Conservation (phyloP, 1,140 invertebrate species). For the Anoplolepis gracilipes region DNA sequence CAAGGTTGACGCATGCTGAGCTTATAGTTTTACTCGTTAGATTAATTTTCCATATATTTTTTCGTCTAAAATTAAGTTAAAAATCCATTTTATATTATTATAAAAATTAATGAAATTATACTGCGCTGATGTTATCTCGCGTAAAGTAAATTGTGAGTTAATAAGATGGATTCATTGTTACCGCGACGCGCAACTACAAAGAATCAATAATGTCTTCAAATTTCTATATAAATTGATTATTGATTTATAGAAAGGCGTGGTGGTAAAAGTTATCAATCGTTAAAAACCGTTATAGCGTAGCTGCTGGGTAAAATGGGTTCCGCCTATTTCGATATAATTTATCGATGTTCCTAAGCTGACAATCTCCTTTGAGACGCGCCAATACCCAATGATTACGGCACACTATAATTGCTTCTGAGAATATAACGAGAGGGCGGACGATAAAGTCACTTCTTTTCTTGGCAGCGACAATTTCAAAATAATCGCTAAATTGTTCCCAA, state of each 20-base stretch:
- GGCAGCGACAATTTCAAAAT: constrained; percentile 40
- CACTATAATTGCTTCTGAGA: constrained; percentile 46
- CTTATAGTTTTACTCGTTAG: background rate
- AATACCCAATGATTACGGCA: constrained; percentile 43
- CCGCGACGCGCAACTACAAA: background rate
- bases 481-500: constrained; percentile 14
- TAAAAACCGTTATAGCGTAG: background rate
- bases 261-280: constrained; percentile 46
- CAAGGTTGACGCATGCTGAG: background rate
- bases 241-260: constrained; percentile 58
- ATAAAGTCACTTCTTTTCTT: constrained; percentile 47
- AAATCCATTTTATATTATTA: background rate
- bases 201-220: background rate
- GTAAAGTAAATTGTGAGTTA: background rate
- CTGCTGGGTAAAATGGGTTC: constrained; percentile 44
- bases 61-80: background rate
- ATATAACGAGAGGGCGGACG: constrained; percentile 43
- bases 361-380: constrained; percentile 41
- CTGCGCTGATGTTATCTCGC: background rate
- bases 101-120: constrained; percentile 9
- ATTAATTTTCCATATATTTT: background rate
- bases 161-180: background rate
- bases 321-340: constrained; percentile 56
- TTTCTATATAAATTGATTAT: constrained; percentile 41
- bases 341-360: constrained; percentile 48